A percentile compares a stretch with the other conserved stretches of the same genome.
These are phyloP conservation scores for Rosalia funebris DNA, from an alignment of 2,888 invertebrate genomes.

Conservation along the genomic window DNA sequence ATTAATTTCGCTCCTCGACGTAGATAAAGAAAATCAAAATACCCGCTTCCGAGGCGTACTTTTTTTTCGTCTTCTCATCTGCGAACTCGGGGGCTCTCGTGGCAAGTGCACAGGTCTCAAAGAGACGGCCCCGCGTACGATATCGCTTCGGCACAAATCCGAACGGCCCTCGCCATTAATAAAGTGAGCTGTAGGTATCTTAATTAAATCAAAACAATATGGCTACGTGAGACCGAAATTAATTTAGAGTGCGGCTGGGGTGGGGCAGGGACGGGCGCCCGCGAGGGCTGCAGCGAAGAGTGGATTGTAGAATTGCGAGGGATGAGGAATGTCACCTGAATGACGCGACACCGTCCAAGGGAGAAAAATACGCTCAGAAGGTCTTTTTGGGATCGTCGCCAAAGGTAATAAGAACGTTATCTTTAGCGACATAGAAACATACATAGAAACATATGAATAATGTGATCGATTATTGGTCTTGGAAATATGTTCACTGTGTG, in stretches of 20 bases:
- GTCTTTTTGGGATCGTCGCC: not conserved
- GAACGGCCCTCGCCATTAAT: conserved; percentile 50
- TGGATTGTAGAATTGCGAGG: not conserved
- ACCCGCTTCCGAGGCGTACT: too few species aligned
- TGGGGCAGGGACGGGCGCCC: conserved; percentile 3
- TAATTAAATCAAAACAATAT: conserved; percentile 64
- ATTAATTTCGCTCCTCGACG: too few species aligned
- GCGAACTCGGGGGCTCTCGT: too few species aligned
- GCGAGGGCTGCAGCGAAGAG: not conserved
- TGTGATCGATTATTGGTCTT: too few species aligned
- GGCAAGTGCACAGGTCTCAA: not conserved
- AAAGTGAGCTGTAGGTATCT: conserved; percentile 60
- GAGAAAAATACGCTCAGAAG: not conserved
- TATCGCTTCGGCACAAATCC: conserved; percentile 35
- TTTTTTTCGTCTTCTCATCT: too few species aligned
- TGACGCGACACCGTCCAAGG: not conserved
- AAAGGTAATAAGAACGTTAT: not conserved
- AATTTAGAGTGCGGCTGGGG: conserved; percentile 52
- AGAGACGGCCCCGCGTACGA: conserved; percentile 8
- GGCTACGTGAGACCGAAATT: conserved; percentile 61
- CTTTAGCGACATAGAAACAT: not conserved
- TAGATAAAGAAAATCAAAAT: too few species aligned
- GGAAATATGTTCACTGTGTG: too few species aligned
- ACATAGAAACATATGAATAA: too few species aligned
- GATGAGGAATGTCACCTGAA: not conserved